These are phyloP conservation scores for Apantesis nais DNA, from an alignment of 2,888 invertebrate genomes.

Conservation along the genomic window DNA sequence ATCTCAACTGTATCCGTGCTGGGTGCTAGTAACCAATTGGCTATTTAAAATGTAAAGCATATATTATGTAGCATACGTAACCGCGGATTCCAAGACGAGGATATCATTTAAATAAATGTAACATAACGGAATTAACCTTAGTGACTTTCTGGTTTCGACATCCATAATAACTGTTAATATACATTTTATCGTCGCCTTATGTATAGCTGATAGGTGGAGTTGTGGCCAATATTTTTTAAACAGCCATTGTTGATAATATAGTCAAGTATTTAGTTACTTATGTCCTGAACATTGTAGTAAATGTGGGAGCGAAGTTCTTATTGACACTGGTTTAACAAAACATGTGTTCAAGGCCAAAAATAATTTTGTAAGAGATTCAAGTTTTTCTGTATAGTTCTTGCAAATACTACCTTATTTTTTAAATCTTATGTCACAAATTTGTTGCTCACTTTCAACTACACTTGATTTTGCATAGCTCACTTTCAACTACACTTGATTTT, in stretches of 20 bases:
- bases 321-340: background rate
- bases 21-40: slow-evolving; percentile 41
- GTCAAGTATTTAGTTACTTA: background rate
- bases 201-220: background rate
- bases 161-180: slow-evolving; percentile 23
- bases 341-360: background rate
- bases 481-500: background rate
- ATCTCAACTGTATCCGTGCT: slow-evolving; percentile 46
- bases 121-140: slow-evolving; percentile 40
- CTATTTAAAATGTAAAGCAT: slow-evolving; percentile 40
- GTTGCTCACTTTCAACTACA: background rate
- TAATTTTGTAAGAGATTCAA: background rate
- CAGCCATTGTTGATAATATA: background rate
- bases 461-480: background rate
- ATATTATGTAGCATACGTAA: background rate
- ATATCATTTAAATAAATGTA: slow-evolving; percentile 21
- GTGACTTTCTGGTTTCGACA: slow-evolving; percentile 36
- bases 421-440: background rate
- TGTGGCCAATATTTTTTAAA: background rate
- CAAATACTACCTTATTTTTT: too few species aligned
- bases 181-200: background rate
- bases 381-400: too few species aligned
- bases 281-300: background rate
- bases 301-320: background rate
- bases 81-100: slow-evolving; percentile 8